phyloP scores from a whole-genome alignment of 2,113 vertebrate genomes.

The Opisthocomus hoazin region DNA sequence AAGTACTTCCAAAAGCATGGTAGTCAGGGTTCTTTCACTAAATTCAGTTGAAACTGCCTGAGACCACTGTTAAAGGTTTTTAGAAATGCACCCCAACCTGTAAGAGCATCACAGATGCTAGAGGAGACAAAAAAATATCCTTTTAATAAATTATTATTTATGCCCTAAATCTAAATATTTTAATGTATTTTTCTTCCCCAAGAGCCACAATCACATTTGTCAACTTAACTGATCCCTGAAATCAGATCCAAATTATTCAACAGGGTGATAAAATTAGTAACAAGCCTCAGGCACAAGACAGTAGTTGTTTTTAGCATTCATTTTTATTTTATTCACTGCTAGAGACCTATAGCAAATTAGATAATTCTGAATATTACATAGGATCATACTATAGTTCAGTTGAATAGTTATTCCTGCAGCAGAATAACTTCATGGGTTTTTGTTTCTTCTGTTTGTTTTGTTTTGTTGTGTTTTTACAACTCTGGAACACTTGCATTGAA shows the following conservation, averaged over 20 bases:
- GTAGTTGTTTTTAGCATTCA: neutral
- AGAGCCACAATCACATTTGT: neutral
- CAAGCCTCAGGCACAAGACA: neutral
- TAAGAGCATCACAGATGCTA: neutral
- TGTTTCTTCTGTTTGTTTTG: neutral
- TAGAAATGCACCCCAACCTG: neutral
- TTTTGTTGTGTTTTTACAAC: neutral
- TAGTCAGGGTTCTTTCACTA: neutral
- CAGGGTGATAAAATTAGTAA: neutral
- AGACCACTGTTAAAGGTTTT: neutral
- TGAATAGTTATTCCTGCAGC: neutral
- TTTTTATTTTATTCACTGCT: neutral
- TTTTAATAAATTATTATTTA: neutral
- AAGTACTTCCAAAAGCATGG: neutral
- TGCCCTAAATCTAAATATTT: neutral
- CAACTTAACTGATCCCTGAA: slow-evolving; percentile 7
- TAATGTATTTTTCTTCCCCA: neutral
- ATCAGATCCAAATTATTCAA: neutral
- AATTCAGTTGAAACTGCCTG: neutral
- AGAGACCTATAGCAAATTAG: neutral
- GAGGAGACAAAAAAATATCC: rapidly evolving
- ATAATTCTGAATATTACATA: neutral
- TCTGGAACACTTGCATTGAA: neutral
- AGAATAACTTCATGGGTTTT: neutral
- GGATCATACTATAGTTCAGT: neutral